Percentiles rank a stretch among this genome's conserved stretches.
phyloP scores from a whole-genome alignment of 2,797 vertebrate species.

The Buceros bicornis region DNA sequence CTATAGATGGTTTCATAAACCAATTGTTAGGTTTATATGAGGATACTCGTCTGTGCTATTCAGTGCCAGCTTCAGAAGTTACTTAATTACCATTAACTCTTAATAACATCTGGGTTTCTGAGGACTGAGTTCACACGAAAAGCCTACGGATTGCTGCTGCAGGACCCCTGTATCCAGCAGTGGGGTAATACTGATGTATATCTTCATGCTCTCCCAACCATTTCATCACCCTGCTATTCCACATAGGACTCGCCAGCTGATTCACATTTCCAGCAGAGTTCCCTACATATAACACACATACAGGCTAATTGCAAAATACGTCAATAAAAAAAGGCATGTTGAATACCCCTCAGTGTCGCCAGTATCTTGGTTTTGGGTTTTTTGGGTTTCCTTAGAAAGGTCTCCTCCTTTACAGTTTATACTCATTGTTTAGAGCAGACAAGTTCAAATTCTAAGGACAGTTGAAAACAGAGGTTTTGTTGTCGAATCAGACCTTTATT shows the following conservation, averaged over 20 bases:
- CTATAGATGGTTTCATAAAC: not conserved
- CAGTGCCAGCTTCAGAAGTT: not conserved
- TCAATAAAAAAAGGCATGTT: not conserved
- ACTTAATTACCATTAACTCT: not conserved
- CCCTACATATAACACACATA: not conserved
- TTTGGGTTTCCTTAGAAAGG: not conserved
- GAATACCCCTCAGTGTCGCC: not conserved
- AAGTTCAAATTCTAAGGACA: not conserved
- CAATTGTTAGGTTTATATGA: not conserved
- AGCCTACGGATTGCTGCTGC: not conserved
- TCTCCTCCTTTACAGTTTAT: not conserved
- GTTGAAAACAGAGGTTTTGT: not conserved
- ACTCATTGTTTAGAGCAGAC: not conserved
- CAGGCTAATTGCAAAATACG: accelerated
- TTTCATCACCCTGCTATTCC: not conserved
- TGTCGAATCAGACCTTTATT: not conserved
- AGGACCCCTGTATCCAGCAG: accelerated
- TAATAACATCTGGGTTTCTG: not conserved
- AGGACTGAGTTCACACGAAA: not conserved
- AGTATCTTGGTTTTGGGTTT: not conserved
- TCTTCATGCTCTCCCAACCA: not conserved
- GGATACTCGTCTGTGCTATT: not conserved
- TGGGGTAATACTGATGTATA: not conserved
- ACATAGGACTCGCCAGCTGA: not conserved
- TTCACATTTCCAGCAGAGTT: not conserved